phyloP scores from a whole-genome alignment of 2,113 vertebrate genomes.

The Elephas maximus region DNA sequence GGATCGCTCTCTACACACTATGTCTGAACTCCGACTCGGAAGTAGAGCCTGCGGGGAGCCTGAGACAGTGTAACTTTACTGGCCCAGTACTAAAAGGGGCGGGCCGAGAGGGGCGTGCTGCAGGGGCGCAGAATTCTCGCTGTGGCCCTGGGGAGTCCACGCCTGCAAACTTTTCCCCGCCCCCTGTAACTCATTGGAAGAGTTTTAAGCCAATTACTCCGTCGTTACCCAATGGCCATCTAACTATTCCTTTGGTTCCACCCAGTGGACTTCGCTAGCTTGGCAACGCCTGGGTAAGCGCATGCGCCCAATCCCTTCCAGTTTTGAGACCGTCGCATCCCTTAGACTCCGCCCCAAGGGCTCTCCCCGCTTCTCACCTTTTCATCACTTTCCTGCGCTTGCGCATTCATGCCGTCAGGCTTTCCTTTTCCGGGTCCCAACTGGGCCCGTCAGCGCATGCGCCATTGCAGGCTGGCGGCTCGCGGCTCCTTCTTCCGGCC shows the following conservation, averaged over 20 bases:
- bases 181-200: slow-evolving; percentile 38
- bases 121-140: not conserved
- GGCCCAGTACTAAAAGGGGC: not conserved
- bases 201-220: not conserved
- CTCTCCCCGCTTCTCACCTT: fast-evolving
- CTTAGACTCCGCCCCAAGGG: not conserved
- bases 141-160: not conserved
- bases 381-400: slow-evolving; percentile 7
- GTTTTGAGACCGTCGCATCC: fast-evolving
- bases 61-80: not conserved
- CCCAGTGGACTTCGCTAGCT: not conserved
- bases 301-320: not conserved
- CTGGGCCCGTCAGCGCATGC: slow-evolving; percentile 77
- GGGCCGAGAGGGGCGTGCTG: not conserved
- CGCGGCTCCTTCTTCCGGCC: slow-evolving; percentile 84
- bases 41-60: not conserved
- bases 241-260: not conserved
- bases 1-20: not conserved
- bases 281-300: not conserved
- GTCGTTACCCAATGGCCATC: slow-evolving; percentile 13
- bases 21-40: slow-evolving; percentile 73
- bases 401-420: slow-evolving; percentile 49
- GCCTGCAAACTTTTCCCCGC: not conserved
- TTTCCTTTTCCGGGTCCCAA: slow-evolving; percentile 83
- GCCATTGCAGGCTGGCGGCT: slow-evolving; percentile 74